Evolutionary conservation across 2,888 invertebrate species (phyloP).

Genomic region (Ophonus ardosiacus): DNA sequence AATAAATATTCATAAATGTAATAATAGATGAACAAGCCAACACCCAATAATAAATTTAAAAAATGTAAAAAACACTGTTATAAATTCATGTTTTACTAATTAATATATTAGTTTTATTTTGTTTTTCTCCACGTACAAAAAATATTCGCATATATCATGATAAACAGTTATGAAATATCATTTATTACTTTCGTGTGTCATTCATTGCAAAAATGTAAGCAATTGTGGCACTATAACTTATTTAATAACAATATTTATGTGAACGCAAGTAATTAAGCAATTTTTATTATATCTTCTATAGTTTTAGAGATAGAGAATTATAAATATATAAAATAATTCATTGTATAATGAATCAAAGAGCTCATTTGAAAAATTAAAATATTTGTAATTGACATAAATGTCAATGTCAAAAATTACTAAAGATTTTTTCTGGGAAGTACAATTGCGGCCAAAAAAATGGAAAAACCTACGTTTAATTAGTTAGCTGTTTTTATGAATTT

Average conservation of each 20-base stretch:
- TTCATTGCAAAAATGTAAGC: not conserved
- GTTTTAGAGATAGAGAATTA: too few species aligned
- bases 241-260: not conserved
- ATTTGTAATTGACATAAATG: too few species aligned
- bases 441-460: too few species aligned
- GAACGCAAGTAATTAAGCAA: too few species aligned
- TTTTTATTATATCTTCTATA: too few species aligned
- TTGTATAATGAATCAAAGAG: too few species aligned
- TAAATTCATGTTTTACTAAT: constrained; percentile 22
- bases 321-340: too few species aligned
- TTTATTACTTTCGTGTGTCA: not conserved
- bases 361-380: too few species aligned
- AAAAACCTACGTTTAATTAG: too few species aligned
- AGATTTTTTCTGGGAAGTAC: too few species aligned
- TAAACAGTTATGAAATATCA: constrained; percentile 27
- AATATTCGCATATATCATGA: not conserved
- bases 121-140: constrained; percentile 1
- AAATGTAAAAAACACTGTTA: not conserved
- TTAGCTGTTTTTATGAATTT: too few species aligned
- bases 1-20: constrained; percentile 12
- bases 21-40: constrained; percentile 33
- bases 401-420: too few species aligned
- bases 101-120: constrained; percentile 23
- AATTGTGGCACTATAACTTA: not conserved
- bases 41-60: constrained; percentile 11